phyloP scores from a whole-genome alignment of 2,888 invertebrate species.

The Agrilus biguttatus region DNA sequence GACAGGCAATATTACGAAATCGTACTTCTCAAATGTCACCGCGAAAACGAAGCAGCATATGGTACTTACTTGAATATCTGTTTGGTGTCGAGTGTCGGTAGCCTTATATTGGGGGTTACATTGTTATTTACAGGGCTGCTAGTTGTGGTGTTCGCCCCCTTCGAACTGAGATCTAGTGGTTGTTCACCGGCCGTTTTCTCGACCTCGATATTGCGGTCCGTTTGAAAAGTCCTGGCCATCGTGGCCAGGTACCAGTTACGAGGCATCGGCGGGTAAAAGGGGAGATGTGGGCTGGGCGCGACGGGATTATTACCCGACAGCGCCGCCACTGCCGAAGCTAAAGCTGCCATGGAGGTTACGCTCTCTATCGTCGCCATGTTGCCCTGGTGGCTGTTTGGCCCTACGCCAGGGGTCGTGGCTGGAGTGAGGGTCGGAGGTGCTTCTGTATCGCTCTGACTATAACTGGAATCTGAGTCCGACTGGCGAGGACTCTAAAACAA shows the following conservation, averaged over 20 bases:
- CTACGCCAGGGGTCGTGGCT: conserved; percentile 10
- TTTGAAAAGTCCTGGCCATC: conserved; percentile 37
- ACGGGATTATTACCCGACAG: conserved; percentile 22
- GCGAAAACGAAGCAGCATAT: no score
- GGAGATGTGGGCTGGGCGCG: conserved; percentile 20
- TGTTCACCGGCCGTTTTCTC: conserved; percentile 39
- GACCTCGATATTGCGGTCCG: conserved; percentile 14
- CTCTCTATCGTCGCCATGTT: conserved; percentile 43
- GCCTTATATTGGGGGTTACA: conserved; percentile 23
- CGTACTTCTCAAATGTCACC: no score
- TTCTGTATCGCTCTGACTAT: conserved; percentile 39
- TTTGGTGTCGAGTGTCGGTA: conserved; percentile 37
- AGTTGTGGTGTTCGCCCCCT: conserved; percentile 42
- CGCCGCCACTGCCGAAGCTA: conserved; percentile 49
- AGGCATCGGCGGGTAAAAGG: conserved; percentile 26
- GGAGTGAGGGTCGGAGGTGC: conserved; percentile 36
- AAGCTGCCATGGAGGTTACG: conserved; percentile 53
- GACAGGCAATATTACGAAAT: no score
- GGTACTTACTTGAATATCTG: conserved; percentile 59
- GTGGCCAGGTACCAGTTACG: conserved; percentile 32
- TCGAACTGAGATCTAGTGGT: conserved; percentile 77
- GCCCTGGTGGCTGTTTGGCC: conserved; percentile 10
- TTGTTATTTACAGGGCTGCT: conserved; percentile 17
- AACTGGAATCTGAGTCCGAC: conserved; percentile 52
- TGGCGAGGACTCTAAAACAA: conserved; percentile 45